These are phyloP conservation scores for Agrochola circellaris DNA, from an alignment of 2,888 invertebrate genomes.

Conservation along the genomic window DNA sequence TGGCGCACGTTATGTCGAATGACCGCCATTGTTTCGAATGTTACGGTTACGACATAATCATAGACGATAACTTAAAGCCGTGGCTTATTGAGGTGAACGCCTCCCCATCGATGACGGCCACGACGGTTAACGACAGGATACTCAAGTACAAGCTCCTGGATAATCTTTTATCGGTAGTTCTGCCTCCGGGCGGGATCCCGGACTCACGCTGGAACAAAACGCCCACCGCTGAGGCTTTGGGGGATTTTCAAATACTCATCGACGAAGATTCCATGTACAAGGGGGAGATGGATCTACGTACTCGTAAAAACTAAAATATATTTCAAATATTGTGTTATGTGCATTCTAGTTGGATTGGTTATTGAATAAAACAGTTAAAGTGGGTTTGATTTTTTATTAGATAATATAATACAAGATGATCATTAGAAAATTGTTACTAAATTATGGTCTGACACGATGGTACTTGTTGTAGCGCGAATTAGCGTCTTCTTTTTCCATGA, in stretches of 20 bases:
- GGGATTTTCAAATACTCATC: conserved; percentile 93
- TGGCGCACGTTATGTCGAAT: conserved; percentile 96
- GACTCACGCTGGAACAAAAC: conserved; percentile 96
- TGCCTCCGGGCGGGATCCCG: conserved; percentile 96
- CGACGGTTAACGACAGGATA: conserved; percentile 97
- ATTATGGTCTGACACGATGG: conserved; percentile 69
- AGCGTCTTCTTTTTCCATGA: conserved; percentile 92
- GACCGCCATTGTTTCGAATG: conserved; percentile 98
- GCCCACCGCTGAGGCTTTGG: conserved; percentile 93
- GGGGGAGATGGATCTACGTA: conserved; percentile 81
- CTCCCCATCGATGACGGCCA: conserved; percentile 97
- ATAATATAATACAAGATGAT: background rate
- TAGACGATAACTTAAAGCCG: conserved; percentile 97
- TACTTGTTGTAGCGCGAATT: conserved; percentile 76
- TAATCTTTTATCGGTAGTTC: conserved; percentile 96
- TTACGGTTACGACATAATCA: conserved; percentile 98
- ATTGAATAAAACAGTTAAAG: conserved; percentile 30
- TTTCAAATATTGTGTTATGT: conserved; percentile 5
- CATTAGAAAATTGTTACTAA: background rate
- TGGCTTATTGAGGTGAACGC: conserved; percentile 98
- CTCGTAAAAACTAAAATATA: conserved; percentile 41
- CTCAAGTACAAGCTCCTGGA: conserved; percentile 97
- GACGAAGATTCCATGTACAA: conserved; percentile 94
- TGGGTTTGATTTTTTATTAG: conserved; percentile 22
- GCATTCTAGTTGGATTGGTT: background rate